Evolutionary conservation across 2,797 vertebrate species (phyloP).

Genomic region (Aselliscus stoliczkanus): DNA sequence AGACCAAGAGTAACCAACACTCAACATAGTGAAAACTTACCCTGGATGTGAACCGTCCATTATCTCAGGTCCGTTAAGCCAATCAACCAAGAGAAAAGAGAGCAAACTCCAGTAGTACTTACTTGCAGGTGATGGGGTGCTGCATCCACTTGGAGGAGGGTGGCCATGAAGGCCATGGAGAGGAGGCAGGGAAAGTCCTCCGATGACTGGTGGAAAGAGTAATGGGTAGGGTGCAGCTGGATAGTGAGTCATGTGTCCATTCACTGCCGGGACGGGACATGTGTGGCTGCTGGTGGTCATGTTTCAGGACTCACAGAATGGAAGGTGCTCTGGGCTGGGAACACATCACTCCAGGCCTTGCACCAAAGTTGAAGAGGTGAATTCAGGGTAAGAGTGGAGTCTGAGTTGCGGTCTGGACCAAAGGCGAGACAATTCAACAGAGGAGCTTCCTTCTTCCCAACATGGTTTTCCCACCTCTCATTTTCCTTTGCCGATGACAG

Average conservation of each 20-base stretch:
- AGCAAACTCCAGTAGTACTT: slow-evolving; percentile 74
- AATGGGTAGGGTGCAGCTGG: slow-evolving; percentile 89
- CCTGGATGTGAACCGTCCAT: no score
- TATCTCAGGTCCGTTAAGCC: background rate
- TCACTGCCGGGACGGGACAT: slow-evolving; percentile 87
- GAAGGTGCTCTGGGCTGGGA: slow-evolving; percentile 27
- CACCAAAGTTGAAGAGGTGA: background rate
- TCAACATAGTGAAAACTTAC: background rate
- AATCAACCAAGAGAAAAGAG: background rate
- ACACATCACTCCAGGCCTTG: slow-evolving; percentile 74
- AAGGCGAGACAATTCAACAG: slow-evolving; percentile 55
- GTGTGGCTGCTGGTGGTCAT: slow-evolving; percentile 90
- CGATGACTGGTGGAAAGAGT: slow-evolving; percentile 93
- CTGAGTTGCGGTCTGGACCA: background rate
- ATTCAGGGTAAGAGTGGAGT: background rate
- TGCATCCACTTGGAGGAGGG: slow-evolving; percentile 88
- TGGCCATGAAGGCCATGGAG: slow-evolving; percentile 88
- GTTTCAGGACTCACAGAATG: slow-evolving; percentile 82
- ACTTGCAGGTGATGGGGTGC: slow-evolving; percentile 92
- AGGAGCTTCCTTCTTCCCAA: slow-evolving; percentile 54
- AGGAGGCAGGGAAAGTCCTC: slow-evolving; percentile 88
- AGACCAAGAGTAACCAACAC: background rate
- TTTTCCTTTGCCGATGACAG: slow-evolving; percentile 40
- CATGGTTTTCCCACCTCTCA: slow-evolving; percentile 52
- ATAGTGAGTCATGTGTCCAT: slow-evolving; percentile 94